Evolutionary conservation across 1,140 invertebrate genomes (phyloP).

Genomic region (Callitettix versicolor): DNA sequence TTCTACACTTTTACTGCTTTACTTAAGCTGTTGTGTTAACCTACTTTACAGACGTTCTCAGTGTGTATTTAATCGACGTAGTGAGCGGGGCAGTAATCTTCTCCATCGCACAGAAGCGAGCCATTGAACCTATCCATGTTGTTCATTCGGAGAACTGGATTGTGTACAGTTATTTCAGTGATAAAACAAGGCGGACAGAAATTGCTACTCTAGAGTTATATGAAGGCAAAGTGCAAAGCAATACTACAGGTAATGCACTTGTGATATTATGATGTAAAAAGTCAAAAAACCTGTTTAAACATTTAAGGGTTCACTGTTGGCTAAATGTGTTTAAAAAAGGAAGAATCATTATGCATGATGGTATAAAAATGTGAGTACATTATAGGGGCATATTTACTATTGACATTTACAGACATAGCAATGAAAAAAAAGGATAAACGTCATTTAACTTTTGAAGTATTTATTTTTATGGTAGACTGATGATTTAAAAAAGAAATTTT

Average conservation of each 20-base stretch:
- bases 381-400: too few species aligned
- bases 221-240: conserved; percentile 80
- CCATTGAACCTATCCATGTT: conserved; percentile 71
- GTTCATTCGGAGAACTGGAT: conserved; percentile 97
- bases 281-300: too few species aligned
- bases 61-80: conserved; percentile 79
- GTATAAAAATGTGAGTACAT: too few species aligned
- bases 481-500: too few species aligned
- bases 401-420: too few species aligned
- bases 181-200: conserved; percentile 84
- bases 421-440: too few species aligned
- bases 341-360: conserved; percentile 1
- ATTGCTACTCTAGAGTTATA: conserved; percentile 88
- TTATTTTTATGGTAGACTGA: too few species aligned
- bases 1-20: too few species aligned
- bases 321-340: background rate
- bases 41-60: conserved; percentile 52
- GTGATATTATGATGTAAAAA: background rate
- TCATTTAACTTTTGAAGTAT: too few species aligned
- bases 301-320: background rate
- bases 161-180: conserved; percentile 89
- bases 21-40: too few species aligned
- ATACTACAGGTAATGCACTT: conserved; percentile 55
- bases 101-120: conserved; percentile 65
- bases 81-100: conserved; percentile 73